Evolutionary conservation across 2,888 invertebrate genomes (phyloP).

Genomic region (Erannis defoliaria): DNA sequence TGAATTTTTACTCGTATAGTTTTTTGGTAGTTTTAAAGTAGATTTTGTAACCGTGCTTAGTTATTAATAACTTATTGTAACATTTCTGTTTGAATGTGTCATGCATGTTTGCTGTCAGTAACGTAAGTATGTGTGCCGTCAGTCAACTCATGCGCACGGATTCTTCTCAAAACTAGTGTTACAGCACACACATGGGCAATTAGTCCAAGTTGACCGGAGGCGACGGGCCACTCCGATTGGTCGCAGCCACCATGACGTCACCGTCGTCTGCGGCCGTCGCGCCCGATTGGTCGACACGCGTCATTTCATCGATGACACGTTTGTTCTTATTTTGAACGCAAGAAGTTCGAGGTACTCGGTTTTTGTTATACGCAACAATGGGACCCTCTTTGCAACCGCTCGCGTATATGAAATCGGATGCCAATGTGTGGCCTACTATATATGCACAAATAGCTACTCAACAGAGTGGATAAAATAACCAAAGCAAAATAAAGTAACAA

Average conservation of each 20-base stretch:
- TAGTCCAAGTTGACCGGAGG: conserved; percentile 86
- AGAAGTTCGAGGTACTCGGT: conserved; percentile 76
- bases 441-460: conserved; percentile 36
- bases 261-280: conserved; percentile 83
- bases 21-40: conserved; percentile 6
- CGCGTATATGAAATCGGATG: conserved; percentile 64
- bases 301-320: conserved; percentile 86
- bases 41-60: neutral
- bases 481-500: conserved; percentile 32
- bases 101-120: conserved; percentile 27
- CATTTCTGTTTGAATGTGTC: conserved; percentile 19
- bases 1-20: neutral
- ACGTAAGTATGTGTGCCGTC: conserved; percentile 48
- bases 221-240: conserved; percentile 80
- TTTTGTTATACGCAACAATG: conserved; percentile 77
- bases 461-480: conserved; percentile 49
- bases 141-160: conserved; percentile 76
- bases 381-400: conserved; percentile 61
- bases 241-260: conserved; percentile 79
- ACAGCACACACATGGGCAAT: conserved; percentile 86
- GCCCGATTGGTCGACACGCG: conserved; percentile 86
- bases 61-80: neutral
- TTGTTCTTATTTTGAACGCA: conserved; percentile 85
- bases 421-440: conserved; percentile 60
- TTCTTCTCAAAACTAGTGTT: conserved; percentile 80